These are phyloP conservation scores for Slavum lentiscoides DNA, from an alignment of 2,888 invertebrate genomes.

Conservation along the genomic window DNA sequence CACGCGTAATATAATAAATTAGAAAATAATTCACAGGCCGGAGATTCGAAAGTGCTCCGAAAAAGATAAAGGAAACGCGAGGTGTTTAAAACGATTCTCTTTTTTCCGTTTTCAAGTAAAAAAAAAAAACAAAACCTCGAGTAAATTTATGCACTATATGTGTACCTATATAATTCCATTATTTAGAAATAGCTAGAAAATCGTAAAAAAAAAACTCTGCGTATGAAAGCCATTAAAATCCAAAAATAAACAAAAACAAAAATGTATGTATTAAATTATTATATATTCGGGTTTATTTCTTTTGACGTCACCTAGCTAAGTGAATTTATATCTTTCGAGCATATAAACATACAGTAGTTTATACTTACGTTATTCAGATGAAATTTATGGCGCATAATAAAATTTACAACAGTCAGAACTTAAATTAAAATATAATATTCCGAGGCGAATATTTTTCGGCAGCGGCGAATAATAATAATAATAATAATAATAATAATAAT, in stretches of 20 bases:
- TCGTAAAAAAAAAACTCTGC: neutral
- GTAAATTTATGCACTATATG: neutral
- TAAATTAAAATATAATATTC: neutral
- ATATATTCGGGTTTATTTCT: conserved; percentile 10
- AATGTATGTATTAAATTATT: neutral
- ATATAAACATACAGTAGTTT: neutral
- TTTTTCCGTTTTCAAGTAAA: neutral
- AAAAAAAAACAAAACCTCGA: conserved; percentile 12
- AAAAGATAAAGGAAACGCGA: conserved; percentile 13
- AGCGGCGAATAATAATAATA: too few relatives aligned
- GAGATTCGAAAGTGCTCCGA: neutral
- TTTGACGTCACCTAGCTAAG: conserved; percentile 19
- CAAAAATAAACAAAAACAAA: neutral
- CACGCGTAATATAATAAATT: conserved; percentile 8
- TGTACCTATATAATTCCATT: neutral
- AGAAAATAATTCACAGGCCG: neutral
- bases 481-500: neutral
- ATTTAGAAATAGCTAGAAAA: conserved; percentile 11
- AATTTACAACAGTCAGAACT: neutral
- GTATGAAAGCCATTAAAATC: conserved; percentile 13
- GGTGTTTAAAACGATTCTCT: neutral
- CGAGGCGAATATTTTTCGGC: neutral
- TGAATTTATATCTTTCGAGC: conserved; percentile 26
- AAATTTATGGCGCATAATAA: conserved; percentile 9
- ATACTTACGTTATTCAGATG: neutral